A percentile compares a stretch with the other conserved stretches of the same genome.
These are phyloP conservation scores for Apodemus speciosus DNA, from an alignment of 2,113 vertebrate species.

Conservation along the genomic window DNA sequence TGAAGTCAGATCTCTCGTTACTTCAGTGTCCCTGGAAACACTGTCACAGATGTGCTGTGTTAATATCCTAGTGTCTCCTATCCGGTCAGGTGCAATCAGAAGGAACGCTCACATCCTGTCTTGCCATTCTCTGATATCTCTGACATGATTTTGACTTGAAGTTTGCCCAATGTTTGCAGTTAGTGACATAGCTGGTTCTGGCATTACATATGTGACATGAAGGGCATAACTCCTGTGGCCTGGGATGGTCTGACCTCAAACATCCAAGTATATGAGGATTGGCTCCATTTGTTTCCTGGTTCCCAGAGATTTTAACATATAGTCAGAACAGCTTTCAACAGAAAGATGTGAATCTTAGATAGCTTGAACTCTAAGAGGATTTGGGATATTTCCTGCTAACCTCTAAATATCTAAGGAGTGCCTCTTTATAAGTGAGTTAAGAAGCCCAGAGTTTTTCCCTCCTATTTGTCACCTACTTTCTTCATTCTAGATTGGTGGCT, in stretches of 20 bases:
- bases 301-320: not conserved
- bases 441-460: not conserved
- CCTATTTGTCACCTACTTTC: not conserved
- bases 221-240: not conserved
- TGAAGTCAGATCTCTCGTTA: not conserved
- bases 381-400: not conserved
- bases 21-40: not conserved
- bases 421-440: not conserved
- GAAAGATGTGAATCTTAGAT: not conserved
- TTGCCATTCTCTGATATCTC: not conserved
- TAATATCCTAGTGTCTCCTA: not conserved
- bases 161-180: not conserved
- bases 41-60: not conserved
- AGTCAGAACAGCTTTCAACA: not conserved
- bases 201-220: not conserved
- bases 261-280: not conserved
- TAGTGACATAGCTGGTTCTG: not conserved
- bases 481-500: not conserved
- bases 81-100: not conserved
- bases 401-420: not conserved
- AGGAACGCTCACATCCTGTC: not conserved
- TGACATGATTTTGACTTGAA: not conserved
- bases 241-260: not conserved
- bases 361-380: not conserved
- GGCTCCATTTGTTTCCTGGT: too few relatives aligned